Base-by-base conservation (phyloP, 2,797 vertebrate genomes). In the Halcyon chelicuti region DNA sequence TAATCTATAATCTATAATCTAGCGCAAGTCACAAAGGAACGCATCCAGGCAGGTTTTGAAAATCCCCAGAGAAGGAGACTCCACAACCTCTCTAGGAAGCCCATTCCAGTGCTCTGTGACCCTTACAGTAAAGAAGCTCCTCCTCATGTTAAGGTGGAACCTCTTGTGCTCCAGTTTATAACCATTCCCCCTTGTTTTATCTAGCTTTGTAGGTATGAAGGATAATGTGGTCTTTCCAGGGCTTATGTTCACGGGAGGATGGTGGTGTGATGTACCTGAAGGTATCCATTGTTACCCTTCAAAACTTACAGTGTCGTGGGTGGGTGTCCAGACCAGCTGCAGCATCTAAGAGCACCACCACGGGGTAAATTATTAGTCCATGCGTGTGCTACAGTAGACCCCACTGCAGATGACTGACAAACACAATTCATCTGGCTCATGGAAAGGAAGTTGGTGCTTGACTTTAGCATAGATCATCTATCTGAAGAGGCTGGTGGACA, bases 391-490 rank as follows among this genome's bases (percentile, higher is more conserved):
- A 42, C 68, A 44, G 58, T 17, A 46, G 40, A 70, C 73, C 18
- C 18, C 47, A n/a, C 54, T 46, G n/a, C 33, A 63, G 61, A 8
- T 17, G 39, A 60, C 57, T n/a, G 57, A 61, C 40, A 86, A 82
- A 52, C 1, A 1, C 46, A 33, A 26, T 52, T 62, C 44, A 57
- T n/a, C 25, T 2, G 1, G 35, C 17, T 78, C 46, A 46, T 1
- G 0, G 8, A 26, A 26, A 83, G 37, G 33, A 57, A 18, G 23
- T 9, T 42, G 23, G 23, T 29, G 23, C 46, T 72, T 65, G 39
- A 35, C 23, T 81, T 90, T 5, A 37, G 44, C 33, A 33, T 4
- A 37, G 57, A 40, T 61, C 55, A 63, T 25, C n/a, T 33, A 31
- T 6, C 10, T 57, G 47, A 93, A 76, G 60, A 29, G 62, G 42